These are phyloP conservation scores for Conus betulinus DNA, from an alignment of 1,140 invertebrate genomes.

Conservation along the genomic window DNA sequence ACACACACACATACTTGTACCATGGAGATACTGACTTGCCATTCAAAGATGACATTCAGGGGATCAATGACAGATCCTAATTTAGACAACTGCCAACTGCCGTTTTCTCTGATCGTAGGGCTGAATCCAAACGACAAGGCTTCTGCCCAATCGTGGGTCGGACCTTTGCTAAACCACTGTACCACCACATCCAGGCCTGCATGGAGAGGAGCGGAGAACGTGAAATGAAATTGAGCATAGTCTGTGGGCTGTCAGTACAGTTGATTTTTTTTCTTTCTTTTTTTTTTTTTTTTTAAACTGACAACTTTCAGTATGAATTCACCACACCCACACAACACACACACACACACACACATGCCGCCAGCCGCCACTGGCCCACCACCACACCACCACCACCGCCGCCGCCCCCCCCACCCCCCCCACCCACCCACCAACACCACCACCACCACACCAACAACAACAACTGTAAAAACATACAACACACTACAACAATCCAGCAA, in stretches of 20 bases:
- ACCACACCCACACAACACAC: no score
- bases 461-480: no score
- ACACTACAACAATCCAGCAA: no score
- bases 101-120: conserved; percentile 34
- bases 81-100: conserved; percentile 58
- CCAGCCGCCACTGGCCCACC: no score
- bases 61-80: conserved; percentile 59
- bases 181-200: conserved; percentile 57
- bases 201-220: background rate
- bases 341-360: no score
- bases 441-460: no score
- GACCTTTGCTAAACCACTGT: conserved; percentile 55
- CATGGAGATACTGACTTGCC: conserved; percentile 67
- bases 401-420: no score
- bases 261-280: no score
- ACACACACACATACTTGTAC: conserved; percentile 45
- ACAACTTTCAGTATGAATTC: no score
- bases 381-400: no score
- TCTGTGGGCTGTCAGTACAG: background rate
- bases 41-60: conserved; percentile 61
- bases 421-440: no score
- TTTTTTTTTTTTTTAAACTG: no score
- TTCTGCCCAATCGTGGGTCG: conserved; percentile 61
- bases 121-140: conserved; percentile 56
- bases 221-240: background rate